These are phyloP conservation scores for Anarsia innoxiella DNA, from an alignment of 2,888 invertebrate species.

Conservation along the genomic window DNA sequence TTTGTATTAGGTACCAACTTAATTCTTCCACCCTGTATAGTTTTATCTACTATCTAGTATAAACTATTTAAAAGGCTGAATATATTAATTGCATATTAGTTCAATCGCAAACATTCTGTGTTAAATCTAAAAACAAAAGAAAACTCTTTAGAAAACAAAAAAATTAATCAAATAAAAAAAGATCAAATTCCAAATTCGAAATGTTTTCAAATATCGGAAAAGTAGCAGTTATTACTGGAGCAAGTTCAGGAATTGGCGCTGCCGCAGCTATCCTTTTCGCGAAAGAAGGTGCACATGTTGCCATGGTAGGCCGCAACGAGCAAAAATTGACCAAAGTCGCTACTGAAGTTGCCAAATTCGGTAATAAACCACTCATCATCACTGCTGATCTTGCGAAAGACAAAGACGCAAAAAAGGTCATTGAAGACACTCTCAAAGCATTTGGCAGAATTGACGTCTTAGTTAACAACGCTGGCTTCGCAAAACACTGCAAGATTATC, in stretches of 20 bases:
- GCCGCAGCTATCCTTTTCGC: slow-evolving; percentile 26
- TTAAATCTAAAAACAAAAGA: no score
- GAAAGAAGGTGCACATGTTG: slow-evolving; percentile 31
- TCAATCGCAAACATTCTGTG: no score
- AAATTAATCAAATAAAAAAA: no score
- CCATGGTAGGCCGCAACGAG: slow-evolving; percentile 31
- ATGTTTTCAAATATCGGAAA: no score
- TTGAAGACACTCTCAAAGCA: slow-evolving; percentile 27
- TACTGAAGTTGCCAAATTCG: slow-evolving; percentile 21
- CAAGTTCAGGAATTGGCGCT: slow-evolving; percentile 36
- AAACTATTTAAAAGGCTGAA: no score
- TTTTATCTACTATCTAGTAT: no score
- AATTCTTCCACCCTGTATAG: no score
- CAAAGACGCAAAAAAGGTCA: slow-evolving; percentile 23
- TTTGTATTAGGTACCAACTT: no score
- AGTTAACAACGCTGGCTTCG: slow-evolving; percentile 37
- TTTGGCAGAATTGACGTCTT: slow-evolving; percentile 37
- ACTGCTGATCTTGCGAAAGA: slow-evolving; percentile 33
- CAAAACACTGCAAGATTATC: slow-evolving; percentile 17
- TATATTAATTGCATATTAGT: no score
- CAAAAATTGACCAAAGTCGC: slow-evolving; percentile 25
- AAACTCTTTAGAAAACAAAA: no score
- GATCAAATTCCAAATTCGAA: no score
- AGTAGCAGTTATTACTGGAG: slow-evolving; percentile 34
- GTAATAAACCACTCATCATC: slow-evolving; percentile 24